phyloP scores from a whole-genome alignment of 64 coral and sea anemone genomes.

The Pocillopora verrucosa region DNA sequence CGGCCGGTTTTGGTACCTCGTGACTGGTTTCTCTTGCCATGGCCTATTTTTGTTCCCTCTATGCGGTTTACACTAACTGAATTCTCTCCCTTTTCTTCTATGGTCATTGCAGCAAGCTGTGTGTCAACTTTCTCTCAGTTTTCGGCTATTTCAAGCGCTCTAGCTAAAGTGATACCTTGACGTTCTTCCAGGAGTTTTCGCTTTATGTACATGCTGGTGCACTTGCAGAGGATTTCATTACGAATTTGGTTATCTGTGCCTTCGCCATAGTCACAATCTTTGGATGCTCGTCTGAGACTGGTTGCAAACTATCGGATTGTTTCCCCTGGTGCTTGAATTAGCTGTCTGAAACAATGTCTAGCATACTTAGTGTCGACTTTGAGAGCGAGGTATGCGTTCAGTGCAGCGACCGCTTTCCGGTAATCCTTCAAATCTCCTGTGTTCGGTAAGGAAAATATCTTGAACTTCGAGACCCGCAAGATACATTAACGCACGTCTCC shows the following conservation, averaged over 20 bases:
- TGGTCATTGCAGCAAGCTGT: constrained; percentile 31
- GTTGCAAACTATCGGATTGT: constrained; percentile 50
- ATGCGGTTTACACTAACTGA: constrained; percentile 17
- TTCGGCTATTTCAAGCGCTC: constrained; percentile 35
- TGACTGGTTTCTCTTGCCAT: neutral
- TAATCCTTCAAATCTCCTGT: constrained; percentile 36
- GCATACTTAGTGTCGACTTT: constrained; percentile 36
- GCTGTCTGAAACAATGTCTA: constrained; percentile 9
- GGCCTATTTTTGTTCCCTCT: neutral
- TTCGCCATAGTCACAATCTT: constrained; percentile 52
- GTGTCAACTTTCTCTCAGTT: constrained; percentile 51
- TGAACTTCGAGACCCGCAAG: constrained; percentile 58
- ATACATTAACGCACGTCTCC: constrained; percentile 34
- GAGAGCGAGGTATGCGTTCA: constrained; percentile 29
- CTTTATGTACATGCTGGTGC: constrained; percentile 6
- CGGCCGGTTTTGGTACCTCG: no score
- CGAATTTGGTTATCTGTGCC: constrained; percentile 52
- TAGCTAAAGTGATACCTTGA: neutral
- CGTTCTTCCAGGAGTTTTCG: constrained; percentile 53
- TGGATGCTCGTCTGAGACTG: constrained; percentile 20
- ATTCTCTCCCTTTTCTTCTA: neutral
- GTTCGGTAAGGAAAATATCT: constrained; percentile 49
- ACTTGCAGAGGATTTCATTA: constrained; percentile 47
- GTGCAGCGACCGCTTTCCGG: constrained; percentile 22
- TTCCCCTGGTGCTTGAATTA: constrained; percentile 2